Base-by-base conservation (phyloP, 2,113 vertebrate genomes). In the Brienomyrus longianalis region DNA sequence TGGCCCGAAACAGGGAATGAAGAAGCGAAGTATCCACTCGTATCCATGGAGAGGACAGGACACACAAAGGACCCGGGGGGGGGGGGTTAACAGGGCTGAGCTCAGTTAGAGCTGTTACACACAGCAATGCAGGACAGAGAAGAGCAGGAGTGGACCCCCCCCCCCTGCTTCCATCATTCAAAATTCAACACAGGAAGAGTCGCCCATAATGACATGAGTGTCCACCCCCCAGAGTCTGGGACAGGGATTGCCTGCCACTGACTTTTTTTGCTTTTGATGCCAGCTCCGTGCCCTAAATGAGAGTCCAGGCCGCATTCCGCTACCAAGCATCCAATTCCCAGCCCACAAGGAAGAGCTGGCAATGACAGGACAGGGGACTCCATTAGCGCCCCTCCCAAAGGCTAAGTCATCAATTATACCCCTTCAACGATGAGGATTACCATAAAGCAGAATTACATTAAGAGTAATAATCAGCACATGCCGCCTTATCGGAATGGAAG, bases 331-430 rank as follows among this genome's bases (percentile, higher is more conserved):
- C 74, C 90, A 89, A 77, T 92, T 89, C 92, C 93, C 92, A 91
- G 91, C 91, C 94, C 80, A 89, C 93, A 95, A 92, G 89, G 94
- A 86, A 94, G 90, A 84, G 15, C 90, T 93, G 91, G 0, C 0
- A 84, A 39, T 91, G 88, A 93, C 91, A 86, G 92, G 92, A 92
- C 93, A 92, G 87, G 91, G 92, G 92, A 91, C 88, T 94, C 90
- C 92, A 91, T 91, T 90, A 84, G 43, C 92, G 93, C 88, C 93
- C 91, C 92, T 92, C 52, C 50, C 70, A 87, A 27, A 93, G 91
- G 88, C 84, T 15, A 48, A 74, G 91, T 91, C 93, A 95, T 93
- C 94, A 95, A 94, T 92, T 92, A 95, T 91, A 90, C 86, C 94
- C 56, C 89, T 91, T 31, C 93, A 94, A 94, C 92, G 90, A 83